These are phyloP conservation scores for Psilopogon haemacephalus DNA, from an alignment of 2,113 vertebrate species.

Conservation along the genomic window DNA sequence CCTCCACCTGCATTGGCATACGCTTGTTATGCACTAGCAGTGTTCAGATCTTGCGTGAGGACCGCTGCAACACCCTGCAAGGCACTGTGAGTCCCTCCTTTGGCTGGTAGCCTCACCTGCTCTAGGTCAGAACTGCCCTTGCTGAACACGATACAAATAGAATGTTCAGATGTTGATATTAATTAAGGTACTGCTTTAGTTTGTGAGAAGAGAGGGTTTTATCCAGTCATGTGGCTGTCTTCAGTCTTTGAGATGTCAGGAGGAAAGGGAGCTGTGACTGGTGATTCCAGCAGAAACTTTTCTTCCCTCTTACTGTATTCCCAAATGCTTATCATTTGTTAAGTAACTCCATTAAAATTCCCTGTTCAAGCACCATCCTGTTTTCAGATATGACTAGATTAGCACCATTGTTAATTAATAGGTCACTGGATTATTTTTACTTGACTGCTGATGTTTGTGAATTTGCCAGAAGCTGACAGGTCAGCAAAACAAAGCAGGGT, in stretches of 20 bases:
- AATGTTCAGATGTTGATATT: neutral
- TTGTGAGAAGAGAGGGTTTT: neutral
- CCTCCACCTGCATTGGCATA: neutral
- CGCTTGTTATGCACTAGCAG: neutral
- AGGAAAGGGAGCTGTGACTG: neutral
- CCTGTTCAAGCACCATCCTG: neutral
- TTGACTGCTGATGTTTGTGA: neutral
- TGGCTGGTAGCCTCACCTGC: neutral
- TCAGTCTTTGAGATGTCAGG: neutral
- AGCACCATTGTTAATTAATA: neutral
- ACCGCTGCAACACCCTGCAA: neutral
- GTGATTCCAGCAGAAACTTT: neutral
- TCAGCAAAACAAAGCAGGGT: neutral
- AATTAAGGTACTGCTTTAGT: neutral
- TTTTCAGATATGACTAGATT: neutral
- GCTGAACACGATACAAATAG: neutral
- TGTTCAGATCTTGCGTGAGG: neutral
- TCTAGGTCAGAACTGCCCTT: neutral
- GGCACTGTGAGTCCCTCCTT: conserved; percentile 27
- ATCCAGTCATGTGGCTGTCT: neutral
- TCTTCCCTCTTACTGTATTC: neutral
- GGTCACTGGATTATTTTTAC: neutral
- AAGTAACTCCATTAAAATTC: neutral
- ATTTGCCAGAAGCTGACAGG: neutral
- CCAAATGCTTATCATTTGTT: neutral